Evolutionary conservation across 92 coral and sea anemone genomes (phyloP), one percentile per base, ranked within the genome.

Genomic region (Plumapathes pennacea): DNA sequence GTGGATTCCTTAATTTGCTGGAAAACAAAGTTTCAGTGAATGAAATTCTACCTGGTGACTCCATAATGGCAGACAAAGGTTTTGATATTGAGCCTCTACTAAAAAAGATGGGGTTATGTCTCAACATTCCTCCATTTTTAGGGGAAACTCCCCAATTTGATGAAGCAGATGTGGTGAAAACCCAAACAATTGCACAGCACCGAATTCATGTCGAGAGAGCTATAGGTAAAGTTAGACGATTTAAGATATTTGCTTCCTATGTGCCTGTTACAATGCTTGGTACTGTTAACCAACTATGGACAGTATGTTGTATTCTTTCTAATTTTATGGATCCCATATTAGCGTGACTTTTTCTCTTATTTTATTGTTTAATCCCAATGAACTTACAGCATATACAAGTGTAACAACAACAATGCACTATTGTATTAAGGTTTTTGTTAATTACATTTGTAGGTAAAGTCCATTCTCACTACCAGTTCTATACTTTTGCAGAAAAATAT

Each of bases 131-230:
- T 26, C 70, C 71, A 26, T 79, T 56, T 50, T 48, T 71, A n/a
- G n/a, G n/a, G n/a, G n/a, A n/a, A n/a, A n/a, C n/a, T n/a, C n/a
- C n/a, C n/a, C n/a, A n/a, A 38, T 64, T 64, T 44, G 33, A 65
- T n/a, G 76, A 76, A 22, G 37, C 32, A 25, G 75, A 75, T 40
- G 74, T 64, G 2, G 31, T 73, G 27, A 45, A 44, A 66, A 75
- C 76, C 12, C 64, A 76, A 32, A 55, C 83, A 27, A 50, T 76
- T 31, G 83, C 71, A 38, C 52, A 38, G 43, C 76, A 67, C 34
- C 38, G 83, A 19, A 67, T 57, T 3, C 83, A 57, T 39, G 77
- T 76, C 37, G 57, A 77, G 63, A 40, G 82, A 38, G 83, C 83
- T 1, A 57, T 76, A 33, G 53, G 77, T 25, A 76, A 76, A 46